Percentiles rank a stretch among this genome's conserved stretches.
phyloP scores from a whole-genome alignment of 2,888 invertebrate genomes.

The Drosophila diplacantha region DNA sequence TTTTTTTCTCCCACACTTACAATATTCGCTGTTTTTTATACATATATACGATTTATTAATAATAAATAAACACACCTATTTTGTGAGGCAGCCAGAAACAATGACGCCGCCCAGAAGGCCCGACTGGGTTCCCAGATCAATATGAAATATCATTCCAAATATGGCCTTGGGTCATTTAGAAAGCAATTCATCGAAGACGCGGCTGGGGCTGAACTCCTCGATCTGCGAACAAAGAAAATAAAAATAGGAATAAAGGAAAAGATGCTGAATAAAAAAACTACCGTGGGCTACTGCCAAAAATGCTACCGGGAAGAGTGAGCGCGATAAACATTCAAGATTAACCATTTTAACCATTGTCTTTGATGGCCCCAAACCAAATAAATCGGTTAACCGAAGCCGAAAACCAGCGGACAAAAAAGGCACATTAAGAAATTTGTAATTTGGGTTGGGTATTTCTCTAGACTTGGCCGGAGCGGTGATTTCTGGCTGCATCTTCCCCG shows the following conservation, averaged over 20 bases:
- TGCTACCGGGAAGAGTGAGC: slow-evolving; percentile 67
- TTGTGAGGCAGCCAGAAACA: slow-evolving; percentile 45
- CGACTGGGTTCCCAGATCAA: slow-evolving; percentile 45
- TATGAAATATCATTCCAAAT: slow-evolving; percentile 62
- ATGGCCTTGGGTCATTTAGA: slow-evolving; percentile 70
- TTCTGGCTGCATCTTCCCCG: slow-evolving; percentile 22
- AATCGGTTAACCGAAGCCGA: slow-evolving; percentile 6
- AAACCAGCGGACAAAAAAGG: slow-evolving; percentile 2
- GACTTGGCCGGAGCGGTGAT: slow-evolving; percentile 3
- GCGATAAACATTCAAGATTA: slow-evolving; percentile 62
- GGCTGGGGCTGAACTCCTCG: slow-evolving; percentile 13
- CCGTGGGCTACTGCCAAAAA: slow-evolving; percentile 68
- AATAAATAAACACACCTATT: slow-evolving; percentile 41
- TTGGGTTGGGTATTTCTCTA: slow-evolving; percentile 43
- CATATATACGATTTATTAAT: slow-evolving; percentile 17
- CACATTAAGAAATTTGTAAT: slow-evolving; percentile 28
- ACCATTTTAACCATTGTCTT: slow-evolving; percentile 67
- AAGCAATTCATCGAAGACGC: slow-evolving; percentile 63
- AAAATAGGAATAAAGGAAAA: slow-evolving; percentile 28
- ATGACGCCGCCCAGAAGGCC: slow-evolving; percentile 42
- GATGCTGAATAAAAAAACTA: slow-evolving; percentile 49
- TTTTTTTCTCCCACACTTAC: slow-evolving; percentile 25
- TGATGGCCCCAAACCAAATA: slow-evolving; percentile 46
- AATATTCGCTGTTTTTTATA: slow-evolving; percentile 9
- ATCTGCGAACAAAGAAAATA: slow-evolving; percentile 22